phyloP scores from a whole-genome alignment of 2,888 invertebrate species.

The Trimorus sp. region DNA sequence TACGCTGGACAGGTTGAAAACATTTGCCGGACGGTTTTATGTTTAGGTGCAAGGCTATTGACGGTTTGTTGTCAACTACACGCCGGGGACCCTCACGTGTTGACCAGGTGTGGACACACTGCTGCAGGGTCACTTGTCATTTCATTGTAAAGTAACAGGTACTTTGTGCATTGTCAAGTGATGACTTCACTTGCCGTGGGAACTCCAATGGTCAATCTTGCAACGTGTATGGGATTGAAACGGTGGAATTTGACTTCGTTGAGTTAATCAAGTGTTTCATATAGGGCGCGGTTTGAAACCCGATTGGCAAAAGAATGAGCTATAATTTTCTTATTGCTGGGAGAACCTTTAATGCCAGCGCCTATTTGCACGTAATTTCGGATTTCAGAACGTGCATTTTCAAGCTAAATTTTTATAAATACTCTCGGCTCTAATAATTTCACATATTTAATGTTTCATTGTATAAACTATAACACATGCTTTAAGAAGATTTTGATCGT shows the following conservation, averaged over 20 bases:
- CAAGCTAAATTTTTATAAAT: no score
- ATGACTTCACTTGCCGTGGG: constrained; percentile 60
- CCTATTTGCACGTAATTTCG: neutral
- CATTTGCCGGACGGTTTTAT: constrained; percentile 18
- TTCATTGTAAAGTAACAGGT: constrained; percentile 63
- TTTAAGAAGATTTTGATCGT: neutral
- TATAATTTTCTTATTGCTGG: constrained; percentile 38
- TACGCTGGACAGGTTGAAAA: constrained; percentile 26
- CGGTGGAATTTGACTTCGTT: constrained; percentile 49
- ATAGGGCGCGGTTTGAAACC: constrained; percentile 48
- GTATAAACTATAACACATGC: no score
- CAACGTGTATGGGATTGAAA: constrained; percentile 35
- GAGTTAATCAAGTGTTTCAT: constrained; percentile 48
- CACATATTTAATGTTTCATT: neutral
- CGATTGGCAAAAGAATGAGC: constrained; percentile 35
- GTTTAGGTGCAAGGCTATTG: constrained; percentile 46
- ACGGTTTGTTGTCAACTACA: constrained; percentile 20
- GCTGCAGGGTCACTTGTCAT: constrained; percentile 63
- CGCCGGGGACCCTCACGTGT: constrained; percentile 41
- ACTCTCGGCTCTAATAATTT: no score
- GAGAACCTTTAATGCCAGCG: neutral
- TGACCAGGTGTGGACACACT: constrained; percentile 49
- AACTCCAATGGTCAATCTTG: constrained; percentile 54
- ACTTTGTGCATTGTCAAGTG: constrained; percentile 57
- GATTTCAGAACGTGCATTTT: no score